Evolutionary conservation across 2,888 invertebrate species (phyloP).

Genomic region (Branchipolynoe longqiensis): DNA sequence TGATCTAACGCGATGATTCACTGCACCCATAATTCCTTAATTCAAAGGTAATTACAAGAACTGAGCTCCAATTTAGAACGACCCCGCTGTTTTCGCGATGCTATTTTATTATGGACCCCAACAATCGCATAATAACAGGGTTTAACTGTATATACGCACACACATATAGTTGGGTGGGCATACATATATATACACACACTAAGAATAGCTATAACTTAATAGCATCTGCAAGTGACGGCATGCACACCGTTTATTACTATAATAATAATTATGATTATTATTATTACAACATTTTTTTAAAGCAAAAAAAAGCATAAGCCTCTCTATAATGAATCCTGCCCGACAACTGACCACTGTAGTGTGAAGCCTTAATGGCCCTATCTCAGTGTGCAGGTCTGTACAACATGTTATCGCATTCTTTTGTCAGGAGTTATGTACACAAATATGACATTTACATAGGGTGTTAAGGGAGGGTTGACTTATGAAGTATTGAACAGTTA

Average conservation of each 20-base stretch:
- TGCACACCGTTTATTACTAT: not conserved
- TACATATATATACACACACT: not conserved
- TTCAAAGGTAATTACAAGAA: no score
- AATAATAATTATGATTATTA: not conserved
- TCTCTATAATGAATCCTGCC: not conserved
- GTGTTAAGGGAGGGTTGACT: no score
- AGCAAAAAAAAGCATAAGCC: slow-evolving; percentile 2
- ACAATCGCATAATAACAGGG: no score
- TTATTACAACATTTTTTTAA: not conserved
- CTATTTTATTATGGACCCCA: no score
- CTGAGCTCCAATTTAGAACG: no score
- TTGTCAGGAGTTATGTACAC: slow-evolving; percentile 26
- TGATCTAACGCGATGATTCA: no score
- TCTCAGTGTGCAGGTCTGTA: not conserved
- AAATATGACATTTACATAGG: slow-evolving; percentile 51
- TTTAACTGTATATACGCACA: no score
- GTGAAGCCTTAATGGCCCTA: not conserved
- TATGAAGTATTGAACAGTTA: slow-evolving; percentile 44
- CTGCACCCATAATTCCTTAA: no score
- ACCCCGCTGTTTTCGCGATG: no score
- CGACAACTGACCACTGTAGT: not conserved
- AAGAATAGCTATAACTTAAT: not conserved
- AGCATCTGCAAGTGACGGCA: not conserved
- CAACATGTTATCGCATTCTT: not conserved
- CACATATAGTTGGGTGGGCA: not conserved